phyloP scores from a whole-genome alignment of 1,140 invertebrate genomes.

The Drosophila fuyamai region DNA sequence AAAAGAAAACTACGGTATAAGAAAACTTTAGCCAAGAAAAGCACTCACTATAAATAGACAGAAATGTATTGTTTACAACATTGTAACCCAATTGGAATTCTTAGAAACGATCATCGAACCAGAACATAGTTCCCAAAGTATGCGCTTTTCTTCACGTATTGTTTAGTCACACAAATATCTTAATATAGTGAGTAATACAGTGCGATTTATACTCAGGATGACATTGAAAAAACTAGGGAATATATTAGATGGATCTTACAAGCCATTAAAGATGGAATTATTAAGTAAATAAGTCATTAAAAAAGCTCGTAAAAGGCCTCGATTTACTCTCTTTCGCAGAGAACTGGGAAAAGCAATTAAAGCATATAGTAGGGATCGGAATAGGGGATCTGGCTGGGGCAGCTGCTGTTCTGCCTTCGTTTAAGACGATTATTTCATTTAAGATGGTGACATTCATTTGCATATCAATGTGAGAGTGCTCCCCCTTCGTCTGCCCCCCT shows the following conservation, averaged over 20 bases:
- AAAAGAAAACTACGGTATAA: neutral
- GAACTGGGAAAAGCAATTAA: conserved; percentile 68
- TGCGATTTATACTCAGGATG: conserved; percentile 32
- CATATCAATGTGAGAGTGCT: conserved; percentile 69
- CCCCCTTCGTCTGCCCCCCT: conserved; percentile 13
- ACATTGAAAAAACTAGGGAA: conserved; percentile 59
- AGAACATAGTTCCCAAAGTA: conserved; percentile 39
- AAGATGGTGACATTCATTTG: conserved; percentile 84
- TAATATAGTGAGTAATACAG: conserved; percentile 55
- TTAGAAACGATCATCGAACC: conserved; percentile 45
- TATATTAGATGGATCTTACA: conserved; percentile 29
- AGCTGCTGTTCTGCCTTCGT: conserved; percentile 55
- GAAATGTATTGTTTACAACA: conserved; percentile 54
- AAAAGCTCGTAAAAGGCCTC: conserved; percentile 51
- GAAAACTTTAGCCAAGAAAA: neutral
- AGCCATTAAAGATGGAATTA: conserved; percentile 27
- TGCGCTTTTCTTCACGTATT: conserved; percentile 21
- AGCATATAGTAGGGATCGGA: conserved; percentile 19
- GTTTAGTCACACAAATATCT: conserved; percentile 57
- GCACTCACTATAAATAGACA: conserved; percentile 1
- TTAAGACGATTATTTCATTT: conserved; percentile 83
- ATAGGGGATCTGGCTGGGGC: conserved; percentile 7
- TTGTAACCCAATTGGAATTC: conserved; percentile 67
- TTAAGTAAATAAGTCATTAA: conserved; percentile 72
- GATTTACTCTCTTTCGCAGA: conserved; percentile 14